These are phyloP conservation scores for Enteromius fasciolatus DNA, from an alignment of 2,797 vertebrate genomes.

Conservation along the genomic window DNA sequence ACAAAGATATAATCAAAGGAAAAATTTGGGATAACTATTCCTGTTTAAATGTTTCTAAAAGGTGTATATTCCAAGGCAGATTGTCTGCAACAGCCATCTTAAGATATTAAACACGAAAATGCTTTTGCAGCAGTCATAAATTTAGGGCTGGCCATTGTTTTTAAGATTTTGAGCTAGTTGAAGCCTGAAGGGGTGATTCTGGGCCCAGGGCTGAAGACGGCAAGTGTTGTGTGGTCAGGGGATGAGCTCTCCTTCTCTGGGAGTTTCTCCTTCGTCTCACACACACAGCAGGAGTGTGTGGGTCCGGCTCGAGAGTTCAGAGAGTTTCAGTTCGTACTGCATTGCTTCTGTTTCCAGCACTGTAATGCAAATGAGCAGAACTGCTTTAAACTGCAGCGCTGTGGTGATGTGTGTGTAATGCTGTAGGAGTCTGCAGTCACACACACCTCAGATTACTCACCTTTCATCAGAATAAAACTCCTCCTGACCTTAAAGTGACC, in stretches of 20 bases:
- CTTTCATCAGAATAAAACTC: slow-evolving; percentile 13
- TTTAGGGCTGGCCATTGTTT: no score
- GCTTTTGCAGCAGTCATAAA: no score
- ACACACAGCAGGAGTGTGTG: not conserved
- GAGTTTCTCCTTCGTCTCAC: not conserved
- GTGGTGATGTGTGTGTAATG: slow-evolving; percentile 19
- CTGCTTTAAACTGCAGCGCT: not conserved
- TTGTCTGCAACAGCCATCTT: no score
- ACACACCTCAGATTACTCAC: slow-evolving; percentile 24
- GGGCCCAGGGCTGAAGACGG: no score
- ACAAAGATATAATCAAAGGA: no score
- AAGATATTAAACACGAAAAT: no score
- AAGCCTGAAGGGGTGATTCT: no score
- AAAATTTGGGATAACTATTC: no score
- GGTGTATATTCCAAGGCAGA: no score
- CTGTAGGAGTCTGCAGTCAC: not conserved
- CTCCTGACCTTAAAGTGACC: slow-evolving; percentile 9
- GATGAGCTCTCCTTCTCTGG: not conserved
- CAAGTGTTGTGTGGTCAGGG: not conserved
- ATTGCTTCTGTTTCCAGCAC: not conserved
- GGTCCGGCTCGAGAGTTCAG: not conserved
- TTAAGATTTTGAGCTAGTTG: no score
- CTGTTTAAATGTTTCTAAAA: no score
- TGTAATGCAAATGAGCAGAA: slow-evolving; percentile 15
- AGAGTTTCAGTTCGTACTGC: not conserved